These are phyloP conservation scores for Ceramica pisi DNA, from an alignment of 2,888 invertebrate species.

Conservation along the genomic window DNA sequence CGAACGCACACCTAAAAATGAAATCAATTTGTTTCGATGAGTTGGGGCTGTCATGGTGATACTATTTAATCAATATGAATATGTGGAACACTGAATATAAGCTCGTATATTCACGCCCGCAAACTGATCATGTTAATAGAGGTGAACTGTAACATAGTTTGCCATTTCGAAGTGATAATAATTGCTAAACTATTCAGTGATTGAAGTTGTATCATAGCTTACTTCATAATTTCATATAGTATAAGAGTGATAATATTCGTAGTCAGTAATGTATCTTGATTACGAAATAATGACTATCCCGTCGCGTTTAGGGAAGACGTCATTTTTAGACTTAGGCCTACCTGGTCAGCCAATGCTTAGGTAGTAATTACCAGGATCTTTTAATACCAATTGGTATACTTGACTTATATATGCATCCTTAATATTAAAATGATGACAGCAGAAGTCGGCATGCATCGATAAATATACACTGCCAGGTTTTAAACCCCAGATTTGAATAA, in stretches of 20 bases:
- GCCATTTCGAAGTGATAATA: slow-evolving; percentile 20
- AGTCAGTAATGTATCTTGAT: slow-evolving; percentile 25
- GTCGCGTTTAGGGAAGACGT: slow-evolving; percentile 22
- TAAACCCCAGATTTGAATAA: slow-evolving; percentile 15
- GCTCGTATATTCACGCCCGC: slow-evolving; percentile 14
- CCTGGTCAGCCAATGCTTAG: slow-evolving; percentile 28
- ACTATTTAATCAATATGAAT: slow-evolving; percentile 34
- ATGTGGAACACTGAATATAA: slow-evolving; percentile 12
- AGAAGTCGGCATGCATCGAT: background rate
- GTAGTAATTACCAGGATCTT: slow-evolving; percentile 31
- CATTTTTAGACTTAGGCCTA: slow-evolving; percentile 35
- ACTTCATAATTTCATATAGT: slow-evolving; percentile 19
- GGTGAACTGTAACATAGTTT: slow-evolving; percentile 19
- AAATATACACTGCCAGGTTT: slow-evolving; percentile 19
- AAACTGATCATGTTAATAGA: slow-evolving; percentile 4
- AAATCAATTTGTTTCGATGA: slow-evolving; percentile 37
- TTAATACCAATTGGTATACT: slow-evolving; percentile 39
- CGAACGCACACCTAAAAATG: no score
- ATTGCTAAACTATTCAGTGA: slow-evolving; percentile 30
- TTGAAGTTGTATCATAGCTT: slow-evolving; percentile 30
- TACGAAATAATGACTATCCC: slow-evolving; percentile 10
- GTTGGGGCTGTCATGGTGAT: slow-evolving; percentile 18
- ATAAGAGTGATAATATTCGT: slow-evolving; percentile 43
- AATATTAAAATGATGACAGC: slow-evolving; percentile 7
- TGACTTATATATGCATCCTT: slow-evolving; percentile 21